Base-by-base conservation (phyloP, 2,797 vertebrate species). In the Somateria mollissima region DNA sequence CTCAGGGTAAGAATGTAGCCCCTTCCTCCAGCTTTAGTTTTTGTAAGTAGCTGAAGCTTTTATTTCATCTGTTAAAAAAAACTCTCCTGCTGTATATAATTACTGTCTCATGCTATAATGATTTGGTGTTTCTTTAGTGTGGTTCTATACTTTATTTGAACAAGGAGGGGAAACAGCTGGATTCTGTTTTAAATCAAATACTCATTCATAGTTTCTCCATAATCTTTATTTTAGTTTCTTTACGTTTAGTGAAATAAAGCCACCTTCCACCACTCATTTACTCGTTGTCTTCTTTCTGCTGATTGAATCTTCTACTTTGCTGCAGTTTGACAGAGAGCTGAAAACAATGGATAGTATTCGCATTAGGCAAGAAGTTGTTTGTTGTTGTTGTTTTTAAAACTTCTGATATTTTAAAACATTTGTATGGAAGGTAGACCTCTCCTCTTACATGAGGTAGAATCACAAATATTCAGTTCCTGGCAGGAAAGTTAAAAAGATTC, bases 271-370 rank as follows among this genome's bases (percentile, higher is more conserved):
- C 61, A 5, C 32, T 95, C 92, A 94, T 10, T 94, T 87, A 12
- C 21, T 69, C 15, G 1, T 53, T 25, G 2, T 93, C 39, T 4
- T 82, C 36, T 64, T 95, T 79, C 92, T 54, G 71, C 34, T 45
- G 90, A 71, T 37, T 92, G 39, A 20, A 97, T 97, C 37, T 85
- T 69, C 61, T 98, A 75, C 51, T 72, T 97, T 51, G 4, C 75
- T 95, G 85, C 30, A 97, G 97, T 45, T 49, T 73, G 83, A 97
- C 17, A 71, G 32, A 2, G 2, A 99, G 95, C 99, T 99, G 95
- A 73, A 96, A 96, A 89, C 80, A 93, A 80, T 1, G 6, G 73
- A 95, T 84, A 95, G 88, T 25, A 70, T 1, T 69, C 15, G 56
- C 21, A 47, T 91, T 27, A 75, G 14, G 60, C 58, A 86, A 34